These are phyloP conservation scores for Tachysurus fulvidraco DNA, from an alignment of 2,113 vertebrate species.

Conservation along the genomic window DNA sequence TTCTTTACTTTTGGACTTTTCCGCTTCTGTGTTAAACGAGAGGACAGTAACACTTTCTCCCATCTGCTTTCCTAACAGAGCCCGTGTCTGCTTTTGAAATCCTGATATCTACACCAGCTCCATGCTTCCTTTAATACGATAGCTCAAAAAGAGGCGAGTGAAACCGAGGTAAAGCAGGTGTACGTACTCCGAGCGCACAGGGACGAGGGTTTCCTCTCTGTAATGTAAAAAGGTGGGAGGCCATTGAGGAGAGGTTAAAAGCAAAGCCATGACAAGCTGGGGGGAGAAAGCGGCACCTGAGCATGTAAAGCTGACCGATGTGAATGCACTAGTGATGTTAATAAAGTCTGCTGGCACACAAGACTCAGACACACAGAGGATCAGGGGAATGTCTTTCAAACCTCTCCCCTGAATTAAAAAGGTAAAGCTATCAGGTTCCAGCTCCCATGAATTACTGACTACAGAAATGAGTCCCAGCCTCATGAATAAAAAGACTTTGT, in stretches of 20 bases:
- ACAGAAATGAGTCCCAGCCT: not conserved
- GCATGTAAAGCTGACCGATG: constrained; percentile 58
- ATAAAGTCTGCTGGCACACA: constrained; percentile 56
- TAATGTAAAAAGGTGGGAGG: constrained; percentile 65
- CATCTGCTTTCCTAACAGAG: constrained; percentile 18
- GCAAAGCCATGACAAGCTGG: constrained; percentile 60
- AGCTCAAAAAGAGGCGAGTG: not conserved
- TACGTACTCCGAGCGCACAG: not conserved
- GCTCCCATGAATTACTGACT: not conserved
- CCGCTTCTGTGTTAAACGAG: not conserved
- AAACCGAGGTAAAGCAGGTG: constrained; percentile 22
- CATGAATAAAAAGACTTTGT: not conserved
- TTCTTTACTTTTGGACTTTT: not conserved
- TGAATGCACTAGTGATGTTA: constrained; percentile 60
- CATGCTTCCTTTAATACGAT: not conserved
- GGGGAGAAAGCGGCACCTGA: constrained; percentile 53
- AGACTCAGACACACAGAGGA: constrained; percentile 40
- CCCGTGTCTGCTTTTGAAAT: constrained; percentile 27
- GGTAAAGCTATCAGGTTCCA: not conserved
- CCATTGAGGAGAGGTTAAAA: constrained; percentile 57
- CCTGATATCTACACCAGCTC: not conserved
- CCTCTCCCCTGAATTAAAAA: constrained; percentile 9
- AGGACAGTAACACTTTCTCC: constrained; percentile 12
- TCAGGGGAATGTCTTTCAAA: constrained; percentile 39
- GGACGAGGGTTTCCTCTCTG: constrained; percentile 21